These are phyloP conservation scores for Umimayanthus chanpuru DNA, from an alignment of 92 coral and sea anemone species.

Conservation along the genomic window DNA sequence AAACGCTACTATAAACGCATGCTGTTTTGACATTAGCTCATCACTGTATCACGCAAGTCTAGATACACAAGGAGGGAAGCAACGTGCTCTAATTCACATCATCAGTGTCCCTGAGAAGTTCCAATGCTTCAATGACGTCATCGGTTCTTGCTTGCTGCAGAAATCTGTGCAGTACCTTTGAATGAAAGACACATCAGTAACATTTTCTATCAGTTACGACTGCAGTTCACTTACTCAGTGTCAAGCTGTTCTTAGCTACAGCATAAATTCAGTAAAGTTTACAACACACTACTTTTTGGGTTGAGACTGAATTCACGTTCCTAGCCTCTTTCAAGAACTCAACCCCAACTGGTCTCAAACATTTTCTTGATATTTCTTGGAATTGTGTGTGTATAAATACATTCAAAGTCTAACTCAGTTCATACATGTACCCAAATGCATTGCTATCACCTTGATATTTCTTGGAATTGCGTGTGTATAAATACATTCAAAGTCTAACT, in stretches of 20 bases:
- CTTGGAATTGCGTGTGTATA: too few relatives aligned
- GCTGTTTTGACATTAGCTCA: background rate
- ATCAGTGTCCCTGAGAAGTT: constrained; percentile 6
- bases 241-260: background rate
- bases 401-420: too few relatives aligned
- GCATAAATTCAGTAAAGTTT: too few relatives aligned
- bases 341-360: too few relatives aligned
- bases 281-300: too few relatives aligned
- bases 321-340: too few relatives aligned
- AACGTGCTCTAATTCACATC: background rate
- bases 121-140: constrained; percentile 11
- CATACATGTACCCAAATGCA: too few relatives aligned
- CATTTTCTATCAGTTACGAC: background rate
- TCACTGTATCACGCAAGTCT: background rate
- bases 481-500: too few relatives aligned
- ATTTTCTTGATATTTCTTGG: too few relatives aligned
- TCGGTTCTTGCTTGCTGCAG: constrained; percentile 28
- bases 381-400: too few relatives aligned
- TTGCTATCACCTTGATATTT: too few relatives aligned
- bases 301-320: too few relatives aligned
- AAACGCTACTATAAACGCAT: background rate
- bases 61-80: background rate
- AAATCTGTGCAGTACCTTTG: constrained; percentile 15
- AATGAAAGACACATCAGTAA: background rate
- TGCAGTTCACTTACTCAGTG: background rate